phyloP scores from a whole-genome alignment of 2,113 vertebrate species.

The Catharus bicknelli region DNA sequence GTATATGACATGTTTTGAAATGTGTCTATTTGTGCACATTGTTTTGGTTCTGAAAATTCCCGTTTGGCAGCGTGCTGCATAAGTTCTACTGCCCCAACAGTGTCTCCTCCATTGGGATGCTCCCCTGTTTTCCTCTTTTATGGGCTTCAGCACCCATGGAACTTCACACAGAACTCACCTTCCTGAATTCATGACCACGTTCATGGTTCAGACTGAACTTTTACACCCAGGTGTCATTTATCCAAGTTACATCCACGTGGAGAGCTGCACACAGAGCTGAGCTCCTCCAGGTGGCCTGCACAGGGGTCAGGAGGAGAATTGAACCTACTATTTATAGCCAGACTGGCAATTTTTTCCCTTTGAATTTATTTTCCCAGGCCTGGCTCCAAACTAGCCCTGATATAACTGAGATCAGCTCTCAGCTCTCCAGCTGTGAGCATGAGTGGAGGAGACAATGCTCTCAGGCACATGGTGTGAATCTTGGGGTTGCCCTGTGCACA shows the following conservation, averaged over 20 bases:
- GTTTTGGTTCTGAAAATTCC: not conserved
- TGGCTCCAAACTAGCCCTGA: not conserved
- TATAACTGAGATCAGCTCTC: not conserved
- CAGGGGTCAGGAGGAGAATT: not conserved
- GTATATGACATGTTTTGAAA: not conserved
- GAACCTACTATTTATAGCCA: not conserved
- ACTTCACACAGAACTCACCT: not conserved
- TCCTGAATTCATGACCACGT: not conserved
- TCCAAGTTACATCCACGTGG: not conserved
- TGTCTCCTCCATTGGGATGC: not conserved
- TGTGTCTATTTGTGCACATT: accelerated
- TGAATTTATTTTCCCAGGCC: not conserved
- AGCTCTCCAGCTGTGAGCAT: not conserved
- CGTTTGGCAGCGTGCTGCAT: accelerated
- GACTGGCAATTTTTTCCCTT: not conserved
- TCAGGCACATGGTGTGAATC: not conserved
- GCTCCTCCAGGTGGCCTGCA: not conserved
- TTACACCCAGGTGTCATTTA: not conserved
- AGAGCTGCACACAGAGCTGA: not conserved
- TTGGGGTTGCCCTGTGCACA: not conserved
- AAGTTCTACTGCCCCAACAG: not conserved
- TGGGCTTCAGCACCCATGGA: not conserved
- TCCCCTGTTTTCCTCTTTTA: not conserved
- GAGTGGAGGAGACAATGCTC: not conserved
- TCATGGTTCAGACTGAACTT: not conserved